phyloP scores from a whole-genome alignment of 2,888 invertebrate genomes.

The Callosobruchus maculatus region DNA sequence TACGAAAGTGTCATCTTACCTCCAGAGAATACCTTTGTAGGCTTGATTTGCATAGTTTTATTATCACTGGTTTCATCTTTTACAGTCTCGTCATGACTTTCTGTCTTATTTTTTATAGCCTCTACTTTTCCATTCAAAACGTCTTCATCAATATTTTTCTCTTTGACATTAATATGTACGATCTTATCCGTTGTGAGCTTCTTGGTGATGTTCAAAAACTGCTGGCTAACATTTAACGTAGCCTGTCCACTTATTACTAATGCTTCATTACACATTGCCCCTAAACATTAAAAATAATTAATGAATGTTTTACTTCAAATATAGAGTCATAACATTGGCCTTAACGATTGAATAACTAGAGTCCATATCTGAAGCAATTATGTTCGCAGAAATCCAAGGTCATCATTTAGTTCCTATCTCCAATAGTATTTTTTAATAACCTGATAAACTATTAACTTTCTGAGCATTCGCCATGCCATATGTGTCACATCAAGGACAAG shows the following conservation, averaged over 20 bases:
- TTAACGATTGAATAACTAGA: no score
- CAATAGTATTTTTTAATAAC: no score
- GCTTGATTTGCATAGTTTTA: slow-evolving; percentile 41
- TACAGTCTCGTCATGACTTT: not conserved
- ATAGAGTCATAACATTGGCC: no score
- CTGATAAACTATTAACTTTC: no score
- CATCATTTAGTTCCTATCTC: no score
- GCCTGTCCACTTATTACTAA: slow-evolving; percentile 66
- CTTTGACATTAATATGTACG: slow-evolving; percentile 18
- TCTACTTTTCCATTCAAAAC: not conserved
- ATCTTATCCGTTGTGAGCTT: slow-evolving; percentile 23
- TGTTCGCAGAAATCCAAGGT: no score
- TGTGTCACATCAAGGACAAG: no score
- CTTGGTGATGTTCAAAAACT: slow-evolving; percentile 36
- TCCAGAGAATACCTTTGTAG: slow-evolving; percentile 31
- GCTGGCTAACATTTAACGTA: slow-evolving; percentile 59
- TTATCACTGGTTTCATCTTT: slow-evolving; percentile 11
- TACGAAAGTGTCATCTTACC: no score
- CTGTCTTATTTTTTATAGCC: not conserved
- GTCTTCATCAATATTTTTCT: not conserved
- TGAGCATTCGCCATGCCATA: no score
- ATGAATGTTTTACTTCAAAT: not conserved
- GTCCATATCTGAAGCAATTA: no score
- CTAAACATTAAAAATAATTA: slow-evolving; percentile 43
- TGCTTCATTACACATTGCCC: slow-evolving; percentile 74